Evolutionary conservation across 2,888 invertebrate genomes (phyloP).

Genomic region (Tetragonula carbonaria): DNA sequence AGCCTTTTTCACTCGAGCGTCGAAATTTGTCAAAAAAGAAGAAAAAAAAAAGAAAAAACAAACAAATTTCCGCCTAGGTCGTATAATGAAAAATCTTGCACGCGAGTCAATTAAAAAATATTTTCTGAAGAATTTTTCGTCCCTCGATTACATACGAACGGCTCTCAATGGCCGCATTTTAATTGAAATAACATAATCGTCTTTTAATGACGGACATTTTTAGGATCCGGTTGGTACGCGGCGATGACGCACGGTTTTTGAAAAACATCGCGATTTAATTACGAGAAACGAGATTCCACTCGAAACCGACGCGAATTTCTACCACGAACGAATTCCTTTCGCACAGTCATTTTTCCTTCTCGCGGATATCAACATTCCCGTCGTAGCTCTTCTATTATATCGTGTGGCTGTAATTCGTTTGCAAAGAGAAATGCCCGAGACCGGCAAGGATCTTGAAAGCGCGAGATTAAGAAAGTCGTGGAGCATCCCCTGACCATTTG

Average conservation of each 20-base stretch:
- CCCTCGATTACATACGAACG: no score
- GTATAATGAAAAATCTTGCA: no score
- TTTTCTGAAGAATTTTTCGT: neutral
- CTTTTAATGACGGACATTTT: neutral
- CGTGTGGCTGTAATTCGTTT: slow-evolving; percentile 29
- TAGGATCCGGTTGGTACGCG: neutral
- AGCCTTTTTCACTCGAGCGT: no score
- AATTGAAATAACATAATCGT: neutral
- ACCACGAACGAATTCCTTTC: slow-evolving; percentile 21
- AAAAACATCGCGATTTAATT: slow-evolving; percentile 28
- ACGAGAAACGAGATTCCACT: slow-evolving; percentile 14
- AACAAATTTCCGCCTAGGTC: no score
- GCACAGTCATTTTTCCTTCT: slow-evolving; percentile 11
- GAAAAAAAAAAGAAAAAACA: no score
- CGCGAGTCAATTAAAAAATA: no score
- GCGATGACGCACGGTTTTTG: neutral
- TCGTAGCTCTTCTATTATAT: slow-evolving; percentile 24
- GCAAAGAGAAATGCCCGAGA: slow-evolving; percentile 1
- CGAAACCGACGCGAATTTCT: slow-evolving; percentile 20
- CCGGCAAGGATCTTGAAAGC: slow-evolving; percentile 9
- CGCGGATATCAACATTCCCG: slow-evolving; percentile 38
- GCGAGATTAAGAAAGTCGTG: slow-evolving; percentile 23
- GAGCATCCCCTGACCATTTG: neutral
- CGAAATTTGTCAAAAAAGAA: no score
- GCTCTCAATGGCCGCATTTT: neutral